Evolutionary conservation across 2,797 vertebrate species (phyloP), one percentile per base, ranked within the genome.

Genomic region (Adelosebastes latens): DNA sequence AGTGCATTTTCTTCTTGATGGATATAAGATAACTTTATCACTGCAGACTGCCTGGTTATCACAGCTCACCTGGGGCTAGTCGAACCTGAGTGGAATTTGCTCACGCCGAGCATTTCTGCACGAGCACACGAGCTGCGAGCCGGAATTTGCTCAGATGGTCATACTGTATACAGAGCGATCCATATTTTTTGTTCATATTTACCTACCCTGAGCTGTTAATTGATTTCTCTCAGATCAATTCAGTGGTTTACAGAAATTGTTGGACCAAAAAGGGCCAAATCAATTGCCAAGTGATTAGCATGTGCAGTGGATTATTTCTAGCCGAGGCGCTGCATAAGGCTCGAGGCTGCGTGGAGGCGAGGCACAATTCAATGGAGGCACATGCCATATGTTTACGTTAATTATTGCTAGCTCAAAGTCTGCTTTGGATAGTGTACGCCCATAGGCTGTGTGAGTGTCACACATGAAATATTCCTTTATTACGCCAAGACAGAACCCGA

Each of bases 141-240:
- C 27, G 77, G 65, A 87, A 68, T 89, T 82, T 77, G 85, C 81
- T 80, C 69, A 59, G 84, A 84, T 42, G 76, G 75, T 77, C 85
- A 58, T 49, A 65, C 79, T 79, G 79, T 80, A 82, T 77, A 75
- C 80, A 69, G 58, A 80, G 34, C 49, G 55, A 94, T 94, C 91
- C 80, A 93, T 93, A 90, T 58, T 88, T 88, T 83, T 80, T 86
- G 75, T 89, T 91, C 89, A 91, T 93, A 88, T 93, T 94, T 94
- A 91, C 91, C 84, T 84, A 85, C 84, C 76, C 81, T 80, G 71
- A 86, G 91, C 91, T 91, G 89, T 93, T 90, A 92, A 94, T 92
- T 90, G 94, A 95, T 94, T 94, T 86, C 86, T 85, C 76, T 72
- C 80, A 52, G 89, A 94, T 94, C 93, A 94, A 94, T 93, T 84